phyloP scores from a whole-genome alignment of 2,113 vertebrate species.

The Morphnarchus princeps region DNA sequence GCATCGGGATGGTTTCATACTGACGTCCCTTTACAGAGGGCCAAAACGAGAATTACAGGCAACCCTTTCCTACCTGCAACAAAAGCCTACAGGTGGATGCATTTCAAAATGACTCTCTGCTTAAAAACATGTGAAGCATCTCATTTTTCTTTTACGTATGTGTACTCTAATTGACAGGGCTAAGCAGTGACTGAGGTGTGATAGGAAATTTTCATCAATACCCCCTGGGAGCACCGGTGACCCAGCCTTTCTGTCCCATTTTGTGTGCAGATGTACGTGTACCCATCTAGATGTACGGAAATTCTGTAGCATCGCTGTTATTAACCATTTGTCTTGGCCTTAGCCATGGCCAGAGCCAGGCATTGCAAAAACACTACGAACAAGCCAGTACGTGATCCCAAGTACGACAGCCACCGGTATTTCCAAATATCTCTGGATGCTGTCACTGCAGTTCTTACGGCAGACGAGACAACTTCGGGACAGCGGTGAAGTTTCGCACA shows the following conservation, averaged over 20 bases:
- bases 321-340: not conserved
- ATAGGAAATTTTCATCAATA: not conserved
- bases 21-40: not conserved
- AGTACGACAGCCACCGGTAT: too few species aligned
- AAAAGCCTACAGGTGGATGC: not conserved
- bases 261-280: fast-evolving
- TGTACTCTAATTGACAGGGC: not conserved
- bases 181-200: not conserved
- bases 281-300: fast-evolving
- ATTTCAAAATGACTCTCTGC: not conserved
- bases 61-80: not conserved
- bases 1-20: not conserved
- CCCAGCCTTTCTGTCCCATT: not conserved
- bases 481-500: fast-evolving
- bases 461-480: fast-evolving
- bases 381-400: too few species aligned
- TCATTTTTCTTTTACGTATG: not conserved
- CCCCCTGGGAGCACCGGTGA: fast-evolving
- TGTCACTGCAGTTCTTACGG: not conserved
- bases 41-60: not conserved
- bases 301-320: fast-evolving
- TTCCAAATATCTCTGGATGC: not conserved
- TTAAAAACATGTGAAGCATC: not conserved
- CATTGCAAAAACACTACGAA: not conserved
- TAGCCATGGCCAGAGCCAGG: not conserved